phyloP scores from a whole-genome alignment of 1,140 invertebrate species.

The Temnothorax nylanderi region DNA sequence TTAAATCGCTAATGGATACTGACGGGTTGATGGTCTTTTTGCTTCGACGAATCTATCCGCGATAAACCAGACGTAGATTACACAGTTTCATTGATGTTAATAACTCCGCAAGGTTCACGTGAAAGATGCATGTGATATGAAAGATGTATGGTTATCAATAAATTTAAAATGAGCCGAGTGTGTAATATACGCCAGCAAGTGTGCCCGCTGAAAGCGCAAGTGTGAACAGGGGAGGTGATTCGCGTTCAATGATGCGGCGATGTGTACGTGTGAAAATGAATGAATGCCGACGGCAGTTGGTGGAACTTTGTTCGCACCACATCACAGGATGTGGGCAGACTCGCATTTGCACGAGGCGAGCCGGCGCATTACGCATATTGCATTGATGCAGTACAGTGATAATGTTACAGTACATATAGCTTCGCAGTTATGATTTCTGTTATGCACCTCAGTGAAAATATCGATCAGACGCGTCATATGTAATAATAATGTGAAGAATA shows the following conservation, averaged over 20 bases:
- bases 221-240: neutral
- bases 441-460: neutral
- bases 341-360: conserved; percentile 3
- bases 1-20: neutral
- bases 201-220: neutral
- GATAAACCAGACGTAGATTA: neutral
- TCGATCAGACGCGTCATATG: neutral
- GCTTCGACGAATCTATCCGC: neutral
- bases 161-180: neutral
- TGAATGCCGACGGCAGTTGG: conserved; percentile 28
- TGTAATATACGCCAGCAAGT: neutral
- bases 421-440: neutral
- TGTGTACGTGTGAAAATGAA: conserved; percentile 48
- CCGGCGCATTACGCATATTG: conserved; percentile 2
- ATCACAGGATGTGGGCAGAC: neutral
- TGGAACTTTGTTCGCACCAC: conserved; percentile 16
- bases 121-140: neutral
- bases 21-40: neutral
- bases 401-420: neutral
- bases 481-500: neutral
- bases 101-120: neutral
- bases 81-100: neutral
- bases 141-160: conserved; percentile 16
- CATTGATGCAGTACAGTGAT: conserved; percentile 13
- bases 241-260: neutral